Base-by-base conservation (phyloP, 2,888 invertebrate genomes). In the Corbicula japonica region DNA sequence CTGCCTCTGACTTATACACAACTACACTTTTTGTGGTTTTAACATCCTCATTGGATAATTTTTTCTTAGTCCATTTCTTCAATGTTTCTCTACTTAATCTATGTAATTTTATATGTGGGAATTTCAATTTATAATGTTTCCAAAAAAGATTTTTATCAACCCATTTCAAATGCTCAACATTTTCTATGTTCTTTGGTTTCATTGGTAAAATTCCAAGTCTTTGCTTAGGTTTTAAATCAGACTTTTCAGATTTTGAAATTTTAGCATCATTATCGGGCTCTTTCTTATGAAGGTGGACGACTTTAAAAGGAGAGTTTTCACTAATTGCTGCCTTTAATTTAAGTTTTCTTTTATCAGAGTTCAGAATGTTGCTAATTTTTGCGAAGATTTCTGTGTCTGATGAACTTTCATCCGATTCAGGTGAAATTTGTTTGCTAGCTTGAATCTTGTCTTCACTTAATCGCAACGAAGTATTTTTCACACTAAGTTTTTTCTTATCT, bases 81-180 rank as follows among this genome's bases (percentile, higher is more conserved):
- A n/a, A n/a, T n/a, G n/a, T n/a, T n/a, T n/a, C n/a, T 26, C 21
- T 30, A 38, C 28, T 28, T 34, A 61, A 34, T 30, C 62, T 71
- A 30, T 69, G 21, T 18, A 69, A 41, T 30, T 21, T 41, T 30
- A 71, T 54, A 23, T 38, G 30, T 26, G 48, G 38, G 41, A 61
- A 30, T 38, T 61, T 52, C 15, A 71, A 30, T 30, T 52, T 38
- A 62, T 30, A 23, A n/a, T 44, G 28, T 41, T 54, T 71, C 71
- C 71, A 71, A 35, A 35, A 71, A 32, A 62, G 26, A n/a, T 18
- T 38, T 18, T 60, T 32, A 35, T 70, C 50, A 10, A 35, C 60
- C 35, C 56, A 50, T 48, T 35, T 50, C 38, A 70, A 61, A 35
- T 52, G 23, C 48, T 70, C 61, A 8, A 70, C 70, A 50, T 18